These are phyloP conservation scores for Acrossocheilus wenchowensis DNA, from an alignment of 2,797 vertebrate genomes.

Conservation along the genomic window DNA sequence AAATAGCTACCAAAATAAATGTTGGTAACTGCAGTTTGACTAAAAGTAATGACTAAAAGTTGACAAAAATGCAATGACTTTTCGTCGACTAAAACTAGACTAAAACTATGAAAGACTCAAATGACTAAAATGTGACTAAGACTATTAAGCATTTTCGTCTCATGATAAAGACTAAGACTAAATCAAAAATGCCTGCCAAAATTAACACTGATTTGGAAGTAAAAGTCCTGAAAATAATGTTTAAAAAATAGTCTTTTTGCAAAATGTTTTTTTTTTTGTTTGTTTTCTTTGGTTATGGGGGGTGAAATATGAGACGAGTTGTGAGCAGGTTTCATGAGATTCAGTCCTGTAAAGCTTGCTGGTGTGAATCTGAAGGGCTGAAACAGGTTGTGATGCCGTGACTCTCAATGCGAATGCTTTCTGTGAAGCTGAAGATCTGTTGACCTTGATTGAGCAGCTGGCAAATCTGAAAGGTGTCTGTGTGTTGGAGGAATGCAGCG, in stretches of 20 bases:
- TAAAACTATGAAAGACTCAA: too few species aligned
- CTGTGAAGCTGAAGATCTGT: slow-evolving; percentile 12
- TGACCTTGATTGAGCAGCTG: slow-evolving; percentile 13
- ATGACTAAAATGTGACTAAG: too few species aligned
- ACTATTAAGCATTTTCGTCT: too few species aligned
- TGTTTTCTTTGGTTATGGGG: neutral
- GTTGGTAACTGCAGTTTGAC: too few species aligned
- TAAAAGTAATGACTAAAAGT: too few species aligned
- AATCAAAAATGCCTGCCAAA: too few species aligned
- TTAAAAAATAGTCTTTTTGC: neutral
- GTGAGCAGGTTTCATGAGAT: too few species aligned
- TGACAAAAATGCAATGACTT: too few species aligned
- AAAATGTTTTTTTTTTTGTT: too few species aligned
- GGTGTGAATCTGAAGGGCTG: neutral
- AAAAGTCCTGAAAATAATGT: neutral
- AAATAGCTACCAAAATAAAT: too few species aligned
- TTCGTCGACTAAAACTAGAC: too few species aligned
- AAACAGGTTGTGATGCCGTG: neutral
- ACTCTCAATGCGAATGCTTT: neutral
- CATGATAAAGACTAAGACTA: too few species aligned
- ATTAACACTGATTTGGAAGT: neutral
- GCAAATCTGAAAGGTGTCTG: neutral
- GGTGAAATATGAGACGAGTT: neutral
- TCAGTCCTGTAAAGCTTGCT: neutral
- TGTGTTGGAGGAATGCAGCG: neutral